phyloP scores from a whole-genome alignment of 1,140 invertebrate genomes.

The Tenebrio molitor region DNA sequence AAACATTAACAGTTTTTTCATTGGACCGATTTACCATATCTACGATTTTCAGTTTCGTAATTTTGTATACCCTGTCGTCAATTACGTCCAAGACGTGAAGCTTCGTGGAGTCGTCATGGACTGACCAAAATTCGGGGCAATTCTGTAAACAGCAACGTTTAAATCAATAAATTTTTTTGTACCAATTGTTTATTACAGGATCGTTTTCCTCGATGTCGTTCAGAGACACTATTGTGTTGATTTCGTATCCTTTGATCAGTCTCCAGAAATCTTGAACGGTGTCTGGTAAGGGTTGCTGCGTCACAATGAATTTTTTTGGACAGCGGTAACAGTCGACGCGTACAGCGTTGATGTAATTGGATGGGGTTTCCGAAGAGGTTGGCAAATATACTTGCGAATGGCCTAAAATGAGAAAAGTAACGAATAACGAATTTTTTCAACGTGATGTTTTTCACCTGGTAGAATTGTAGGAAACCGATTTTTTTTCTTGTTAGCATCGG shows the following conservation, averaged over 20 bases:
- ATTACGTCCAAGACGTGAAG: not conserved
- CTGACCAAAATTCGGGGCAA: not conserved
- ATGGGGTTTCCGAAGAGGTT: not conserved
- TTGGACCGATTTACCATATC: not conserved
- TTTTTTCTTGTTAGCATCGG: not conserved
- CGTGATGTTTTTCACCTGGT: constrained; percentile 13
- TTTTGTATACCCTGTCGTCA: too few species aligned
- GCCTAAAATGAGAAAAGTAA: too few species aligned
- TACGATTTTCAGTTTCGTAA: constrained; percentile 3
- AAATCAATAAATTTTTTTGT: not conserved
- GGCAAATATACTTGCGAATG: not conserved
- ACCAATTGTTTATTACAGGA: constrained; percentile 49
- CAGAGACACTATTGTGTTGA: constrained; percentile 70
- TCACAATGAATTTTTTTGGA: constrained; percentile 65
- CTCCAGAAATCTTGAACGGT: constrained; percentile 73
- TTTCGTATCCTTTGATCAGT: constrained; percentile 72
- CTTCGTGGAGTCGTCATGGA: not conserved
- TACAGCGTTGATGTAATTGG: constrained; percentile 76
- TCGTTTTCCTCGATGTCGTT: constrained; percentile 62
- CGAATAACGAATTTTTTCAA: too few species aligned
- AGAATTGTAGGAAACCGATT: constrained; percentile 9
- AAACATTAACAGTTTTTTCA: constrained; percentile 3
- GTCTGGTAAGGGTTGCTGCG: constrained; percentile 68
- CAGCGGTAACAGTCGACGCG: constrained; percentile 73
- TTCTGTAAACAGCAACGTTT: not conserved